Percentiles rank a stretch among this genome's conserved stretches.
Conservation (phyloP, 35 echinoderm and acorn worm genomes). For the Lytechinus pictus region DNA sequence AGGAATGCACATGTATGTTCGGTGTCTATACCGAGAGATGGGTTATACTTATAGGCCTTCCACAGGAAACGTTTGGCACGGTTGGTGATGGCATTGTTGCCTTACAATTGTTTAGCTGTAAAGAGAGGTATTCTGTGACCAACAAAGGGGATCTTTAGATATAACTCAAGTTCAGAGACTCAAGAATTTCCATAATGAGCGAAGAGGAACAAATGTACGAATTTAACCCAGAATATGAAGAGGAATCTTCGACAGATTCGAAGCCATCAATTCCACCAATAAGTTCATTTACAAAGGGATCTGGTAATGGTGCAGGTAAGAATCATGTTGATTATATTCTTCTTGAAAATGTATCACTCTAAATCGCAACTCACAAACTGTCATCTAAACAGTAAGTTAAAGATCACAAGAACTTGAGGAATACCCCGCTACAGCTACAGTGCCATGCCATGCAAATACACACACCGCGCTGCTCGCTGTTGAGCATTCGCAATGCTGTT, state of each 20-base stretch:
- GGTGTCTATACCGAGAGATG: not conserved
- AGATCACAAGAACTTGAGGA: no score
- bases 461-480: not conserved
- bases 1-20: not conserved
- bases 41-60: not conserved
- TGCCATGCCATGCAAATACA: not conserved
- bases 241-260: not conserved
- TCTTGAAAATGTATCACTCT: not conserved
- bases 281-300: conserved; percentile 17
- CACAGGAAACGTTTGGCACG: not conserved
- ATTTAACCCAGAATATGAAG: not conserved
- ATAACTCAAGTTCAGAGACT: not conserved
- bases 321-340: not conserved
- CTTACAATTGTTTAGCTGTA: not conserved
- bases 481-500: not conserved
- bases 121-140: not conserved
- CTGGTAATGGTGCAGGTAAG: conserved; percentile 16
- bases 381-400: no score
- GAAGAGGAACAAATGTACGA: conserved; percentile 9
- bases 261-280: conserved; percentile 18
- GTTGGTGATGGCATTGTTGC: not conserved
- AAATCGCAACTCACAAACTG: no score
- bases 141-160: not conserved
- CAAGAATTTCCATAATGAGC: not conserved
- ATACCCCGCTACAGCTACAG: no score